Base-by-base conservation (phyloP, 2,888 invertebrate genomes). In the Fragum sueziense region DNA sequence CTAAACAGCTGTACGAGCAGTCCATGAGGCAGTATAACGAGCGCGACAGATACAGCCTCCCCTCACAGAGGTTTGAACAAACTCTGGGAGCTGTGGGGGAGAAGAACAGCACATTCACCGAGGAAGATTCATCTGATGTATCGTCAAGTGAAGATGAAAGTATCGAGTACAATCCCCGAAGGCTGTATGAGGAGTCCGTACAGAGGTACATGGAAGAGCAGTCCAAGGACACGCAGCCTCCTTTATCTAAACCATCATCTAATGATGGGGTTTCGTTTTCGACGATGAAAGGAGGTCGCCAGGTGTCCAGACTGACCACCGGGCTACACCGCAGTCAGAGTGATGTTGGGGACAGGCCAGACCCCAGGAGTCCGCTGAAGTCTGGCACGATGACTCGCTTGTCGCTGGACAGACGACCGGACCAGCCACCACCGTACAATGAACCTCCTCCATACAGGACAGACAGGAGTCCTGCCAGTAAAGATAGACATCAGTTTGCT, bases 101-200 rank as follows among this genome's bases (percentile, higher is more conserved):
- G 27, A 67, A 71, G 33, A 75, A 79, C 59, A 68, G 71, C 29
- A 67, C 70, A 25, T 72, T 78, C 61, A 29, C n/a, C 17, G 81
- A 81, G 25, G 57, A 74, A 70, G 80, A 77, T n/a, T 65, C 52
- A 47, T 74, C 73, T n/a, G 29, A 52, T n/a, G 59, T 75, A 7
- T 78, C 70, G 25, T 79, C 80, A 22, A 81, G 75, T 51, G 84
- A 84, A 17, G 85, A 83, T 27, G 82, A 79, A 57, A 34, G 71
- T 34, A 73, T 78, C 0, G 74, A 72, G 14, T 79, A 76, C 47
- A 79, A 86, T 74, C 86, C 90, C 4, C 82, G 84, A 22, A 81
- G 85, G 74, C 72, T 90, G 25, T 91, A 89, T 69, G 90, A 91
- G 76, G 86, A 90, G 70, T 92, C 92, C 0, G 68, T 91, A 69